Conservation (phyloP, 2,888 invertebrate species). For the Therioaphis trifolii region DNA sequence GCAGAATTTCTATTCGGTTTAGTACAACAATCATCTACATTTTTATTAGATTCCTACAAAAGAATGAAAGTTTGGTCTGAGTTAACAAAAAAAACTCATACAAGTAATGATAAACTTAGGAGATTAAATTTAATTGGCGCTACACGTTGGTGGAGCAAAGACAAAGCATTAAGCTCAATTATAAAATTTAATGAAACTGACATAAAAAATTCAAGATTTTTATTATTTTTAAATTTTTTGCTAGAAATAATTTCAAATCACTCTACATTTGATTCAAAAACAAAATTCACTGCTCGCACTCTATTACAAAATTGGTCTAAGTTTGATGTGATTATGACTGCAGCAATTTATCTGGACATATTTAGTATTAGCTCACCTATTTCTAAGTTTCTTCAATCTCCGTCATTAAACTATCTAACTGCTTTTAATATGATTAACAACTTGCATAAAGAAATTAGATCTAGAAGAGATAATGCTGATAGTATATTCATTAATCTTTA, state of each 20-base stretch:
- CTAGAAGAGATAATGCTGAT: constrained; percentile 25
- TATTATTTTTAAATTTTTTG: not conserved
- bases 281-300: constrained; percentile 22
- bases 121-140: constrained; percentile 29
- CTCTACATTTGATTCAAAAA: constrained; percentile 24
- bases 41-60: constrained; percentile 16
- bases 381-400: not conserved
- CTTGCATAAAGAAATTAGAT: not conserved
- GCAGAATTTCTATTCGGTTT: not conserved
- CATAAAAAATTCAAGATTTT: not conserved
- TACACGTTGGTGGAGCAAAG: constrained; percentile 13
- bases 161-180: not conserved
- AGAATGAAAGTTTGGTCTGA: constrained; percentile 17
- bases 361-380: not conserved
- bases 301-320: constrained; percentile 14
- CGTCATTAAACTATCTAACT: not conserved
- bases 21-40: constrained; percentile 10
- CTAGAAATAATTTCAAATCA: constrained; percentile 17
- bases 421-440: not conserved
- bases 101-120: not conserved
- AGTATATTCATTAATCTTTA: not conserved
- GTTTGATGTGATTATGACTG: constrained; percentile 11
- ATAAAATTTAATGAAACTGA: constrained; percentile 15
- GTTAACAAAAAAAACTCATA: not conserved
- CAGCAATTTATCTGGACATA: constrained; percentile 14